Evolutionary conservation across 2,888 invertebrate species (phyloP), one percentile per base, ranked within the genome.

Genomic region (Acanthoscelides obtectus): DNA sequence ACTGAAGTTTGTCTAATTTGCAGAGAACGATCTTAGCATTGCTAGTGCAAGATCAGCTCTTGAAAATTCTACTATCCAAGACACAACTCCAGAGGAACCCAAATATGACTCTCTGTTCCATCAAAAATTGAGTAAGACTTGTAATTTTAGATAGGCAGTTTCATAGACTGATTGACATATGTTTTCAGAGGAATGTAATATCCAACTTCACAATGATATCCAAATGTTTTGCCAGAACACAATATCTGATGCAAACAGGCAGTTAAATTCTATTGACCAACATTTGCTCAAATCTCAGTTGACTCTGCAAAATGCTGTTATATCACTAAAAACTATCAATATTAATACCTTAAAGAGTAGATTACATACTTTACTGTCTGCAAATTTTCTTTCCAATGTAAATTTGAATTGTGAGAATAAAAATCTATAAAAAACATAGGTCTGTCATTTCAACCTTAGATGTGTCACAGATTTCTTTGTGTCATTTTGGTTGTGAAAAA

Each of bases 231-330:
- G 79, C 25, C 78, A 82, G 70, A 77, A 75, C 65, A 75, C 78
- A 17, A 74, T 83, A 12, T 79, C 78, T 22, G 83, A 84, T 72
- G 81, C 84, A 25, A 76, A 73, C 22, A 83, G 81, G 76, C 81
- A 77, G 72, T 77, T 86, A 70, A 80, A 78, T 72, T 71, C 74
- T 20, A 77, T 82, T 69, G 84, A 86, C 71, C 83, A 84, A 70
- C 82, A 85, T 67, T 76, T 86, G 65, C 75, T 86, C 69, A 81
- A 81, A 72, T 85, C 85, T 19, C 85, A 86, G 77, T 71, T 84
- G 22, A 84, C 83, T 6, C 71, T 85, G 68, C 85, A 86, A 76
- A 80, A 78, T 70, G 83, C 85, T 8, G 82, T 84, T 17, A 81
- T 82, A 21, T 81, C 84, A 0, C 73, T 86, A 45, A 81, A 82